Conservation (phyloP, 2,888 invertebrate genomes). For the Drosophila leonis region DNA sequence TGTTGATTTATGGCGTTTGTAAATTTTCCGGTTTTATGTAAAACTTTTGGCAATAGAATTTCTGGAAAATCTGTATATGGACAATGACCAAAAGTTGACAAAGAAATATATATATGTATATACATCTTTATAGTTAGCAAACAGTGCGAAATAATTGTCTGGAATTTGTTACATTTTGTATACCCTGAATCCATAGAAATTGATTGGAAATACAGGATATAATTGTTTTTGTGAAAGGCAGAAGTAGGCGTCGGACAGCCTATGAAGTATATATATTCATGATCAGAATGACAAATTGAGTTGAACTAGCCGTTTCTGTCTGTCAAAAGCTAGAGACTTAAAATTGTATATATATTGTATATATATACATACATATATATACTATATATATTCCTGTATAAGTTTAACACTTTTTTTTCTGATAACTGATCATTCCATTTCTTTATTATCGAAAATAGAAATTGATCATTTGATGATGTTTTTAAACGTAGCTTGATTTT, state of each 20-base stretch:
- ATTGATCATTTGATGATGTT: background rate
- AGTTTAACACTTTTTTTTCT: too few species aligned
- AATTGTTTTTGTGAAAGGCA: background rate
- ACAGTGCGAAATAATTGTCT: background rate
- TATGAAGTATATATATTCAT: background rate
- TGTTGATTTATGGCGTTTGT: conserved; percentile 3
- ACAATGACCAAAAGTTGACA: background rate
- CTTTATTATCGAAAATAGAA: background rate
- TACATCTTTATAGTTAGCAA: too few species aligned
- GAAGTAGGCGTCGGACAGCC: too few species aligned
- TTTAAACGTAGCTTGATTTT: too few species aligned
- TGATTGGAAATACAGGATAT: too few species aligned
- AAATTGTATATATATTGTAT: too few species aligned
- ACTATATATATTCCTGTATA: too few species aligned
- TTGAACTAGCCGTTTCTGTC: too few species aligned
- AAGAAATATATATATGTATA: background rate
- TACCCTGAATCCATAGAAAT: background rate
- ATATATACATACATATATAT: too few species aligned
- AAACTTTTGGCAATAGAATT: conserved; percentile 1
- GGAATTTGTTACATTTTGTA: background rate
- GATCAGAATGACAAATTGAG: background rate
- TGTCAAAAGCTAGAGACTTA: too few species aligned
- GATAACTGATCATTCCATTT: background rate
- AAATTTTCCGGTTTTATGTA: conserved; percentile 13
- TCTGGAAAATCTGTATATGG: too few species aligned